These are phyloP conservation scores for Perognathus longimembris DNA, from an alignment of 2,113 vertebrate genomes.

Conservation along the genomic window DNA sequence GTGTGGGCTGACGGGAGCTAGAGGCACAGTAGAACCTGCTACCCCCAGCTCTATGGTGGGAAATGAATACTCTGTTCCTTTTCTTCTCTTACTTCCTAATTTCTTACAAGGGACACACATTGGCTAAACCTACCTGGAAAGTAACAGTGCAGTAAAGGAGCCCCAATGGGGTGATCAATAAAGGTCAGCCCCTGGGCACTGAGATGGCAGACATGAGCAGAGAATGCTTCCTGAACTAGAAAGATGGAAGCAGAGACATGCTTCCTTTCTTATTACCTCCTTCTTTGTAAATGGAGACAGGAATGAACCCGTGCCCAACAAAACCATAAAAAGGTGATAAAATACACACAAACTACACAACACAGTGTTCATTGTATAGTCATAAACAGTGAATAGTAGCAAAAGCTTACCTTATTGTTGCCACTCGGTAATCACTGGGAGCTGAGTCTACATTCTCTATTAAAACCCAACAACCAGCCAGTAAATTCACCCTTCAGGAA, in stretches of 20 bases:
- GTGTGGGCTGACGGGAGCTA: not conserved
- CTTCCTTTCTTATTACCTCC: not conserved
- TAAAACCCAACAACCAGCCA: constrained; percentile 22
- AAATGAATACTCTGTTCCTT: not conserved
- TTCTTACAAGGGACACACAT: not conserved
- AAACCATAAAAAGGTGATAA: not conserved
- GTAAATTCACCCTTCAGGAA: not conserved
- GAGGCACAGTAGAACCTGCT: not conserved
- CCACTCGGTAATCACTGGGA: not conserved
- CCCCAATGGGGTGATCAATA: not conserved
- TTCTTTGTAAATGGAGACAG: not conserved
- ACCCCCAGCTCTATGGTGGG: too few species aligned
- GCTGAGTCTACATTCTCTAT: not conserved
- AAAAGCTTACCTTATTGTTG: not conserved
- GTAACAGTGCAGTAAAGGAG: not conserved
- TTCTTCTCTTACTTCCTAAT: constrained; percentile 22
- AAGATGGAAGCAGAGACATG: not conserved
- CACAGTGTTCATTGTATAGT: not conserved
- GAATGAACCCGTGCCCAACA: not conserved
- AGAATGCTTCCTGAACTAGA: not conserved
- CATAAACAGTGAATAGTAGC: not conserved
- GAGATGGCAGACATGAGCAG: not conserved
- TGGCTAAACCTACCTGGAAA: not conserved
- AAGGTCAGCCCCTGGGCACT: not conserved
- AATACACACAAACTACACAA: not conserved